phyloP scores from a whole-genome alignment of 2,888 invertebrate species.

The Tetragnatha montana region DNA sequence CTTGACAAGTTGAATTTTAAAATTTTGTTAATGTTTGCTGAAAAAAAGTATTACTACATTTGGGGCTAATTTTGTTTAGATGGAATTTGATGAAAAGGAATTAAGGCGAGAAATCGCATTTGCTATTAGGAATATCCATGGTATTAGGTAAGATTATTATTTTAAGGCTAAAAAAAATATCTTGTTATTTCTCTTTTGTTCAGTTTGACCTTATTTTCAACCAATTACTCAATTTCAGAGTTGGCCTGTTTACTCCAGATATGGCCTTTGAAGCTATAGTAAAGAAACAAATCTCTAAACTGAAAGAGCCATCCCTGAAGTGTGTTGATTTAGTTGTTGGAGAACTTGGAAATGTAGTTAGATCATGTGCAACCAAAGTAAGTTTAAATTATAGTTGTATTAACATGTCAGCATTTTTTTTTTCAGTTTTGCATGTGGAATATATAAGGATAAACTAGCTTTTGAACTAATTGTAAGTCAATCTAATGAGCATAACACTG shows the following conservation, averaged over 20 bases:
- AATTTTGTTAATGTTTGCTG: background rate
- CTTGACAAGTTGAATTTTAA: background rate
- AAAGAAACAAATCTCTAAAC: constrained; percentile 95
- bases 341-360: constrained; percentile 96
- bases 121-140: constrained; percentile 99
- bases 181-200: background rate
- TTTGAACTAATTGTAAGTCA: background rate
- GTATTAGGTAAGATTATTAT: constrained; percentile 81
- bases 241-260: constrained; percentile 98
- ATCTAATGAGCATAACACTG: background rate
- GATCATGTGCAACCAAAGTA: constrained; percentile 91
- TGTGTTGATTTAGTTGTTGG: constrained; percentile 98
- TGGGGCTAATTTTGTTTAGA: constrained; percentile 77
- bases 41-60: too few species aligned
- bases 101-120: constrained; percentile 97
- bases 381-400: background rate
- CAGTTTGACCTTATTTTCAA: background rate
- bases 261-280: constrained; percentile 99
- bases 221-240: constrained; percentile 78
- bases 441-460: background rate
- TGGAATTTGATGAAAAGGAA: constrained; percentile 99
- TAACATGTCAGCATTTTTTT: background rate
- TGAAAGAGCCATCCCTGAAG: constrained; percentile 97
- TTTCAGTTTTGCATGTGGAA: background rate
- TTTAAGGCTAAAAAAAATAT: background rate